phyloP scores from a whole-genome alignment of 2,888 invertebrate species.

The Amphipoea oculea region DNA sequence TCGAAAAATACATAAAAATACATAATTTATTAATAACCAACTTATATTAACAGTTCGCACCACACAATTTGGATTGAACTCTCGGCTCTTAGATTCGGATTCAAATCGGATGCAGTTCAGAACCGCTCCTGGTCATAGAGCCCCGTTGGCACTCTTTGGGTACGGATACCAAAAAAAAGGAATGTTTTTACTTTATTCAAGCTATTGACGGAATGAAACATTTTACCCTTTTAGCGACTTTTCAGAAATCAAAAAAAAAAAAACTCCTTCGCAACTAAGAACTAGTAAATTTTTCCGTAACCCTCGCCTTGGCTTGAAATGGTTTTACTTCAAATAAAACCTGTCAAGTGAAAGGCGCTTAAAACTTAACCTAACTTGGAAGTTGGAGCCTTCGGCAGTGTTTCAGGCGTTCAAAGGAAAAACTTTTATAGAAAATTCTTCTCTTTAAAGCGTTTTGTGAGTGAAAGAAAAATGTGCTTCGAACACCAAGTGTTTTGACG shows the following conservation, averaged over 20 bases:
- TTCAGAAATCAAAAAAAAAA: slow-evolving; percentile 29
- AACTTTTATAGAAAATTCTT: slow-evolving; percentile 62
- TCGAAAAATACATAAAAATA: too few species aligned
- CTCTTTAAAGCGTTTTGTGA: slow-evolving; percentile 48
- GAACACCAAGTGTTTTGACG: background rate
- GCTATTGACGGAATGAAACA: slow-evolving; percentile 1
- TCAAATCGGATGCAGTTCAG: background rate
- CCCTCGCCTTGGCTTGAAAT: slow-evolving; percentile 35
- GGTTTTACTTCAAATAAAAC: slow-evolving; percentile 60
- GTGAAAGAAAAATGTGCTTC: slow-evolving; percentile 33
- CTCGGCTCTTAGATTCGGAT: background rate
- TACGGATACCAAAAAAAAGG: background rate
- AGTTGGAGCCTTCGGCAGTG: slow-evolving; percentile 57
- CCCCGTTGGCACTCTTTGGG: too few species aligned
- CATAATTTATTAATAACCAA: too few species aligned
- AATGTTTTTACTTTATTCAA: background rate
- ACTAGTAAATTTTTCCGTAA: slow-evolving; percentile 41
- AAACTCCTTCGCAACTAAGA: slow-evolving; percentile 28
- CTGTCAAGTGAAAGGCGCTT: slow-evolving; percentile 58
- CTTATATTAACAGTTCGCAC: too few species aligned
- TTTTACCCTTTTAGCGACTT: slow-evolving; percentile 14
- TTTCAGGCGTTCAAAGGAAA: slow-evolving; percentile 60
- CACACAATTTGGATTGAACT: too few species aligned
- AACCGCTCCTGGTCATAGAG: background rate
- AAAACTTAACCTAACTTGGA: slow-evolving; percentile 59